Evolutionary conservation across 1,140 invertebrate genomes (phyloP), one percentile per base, ranked within the genome.

Genomic region (Nephotettix cincticeps): DNA sequence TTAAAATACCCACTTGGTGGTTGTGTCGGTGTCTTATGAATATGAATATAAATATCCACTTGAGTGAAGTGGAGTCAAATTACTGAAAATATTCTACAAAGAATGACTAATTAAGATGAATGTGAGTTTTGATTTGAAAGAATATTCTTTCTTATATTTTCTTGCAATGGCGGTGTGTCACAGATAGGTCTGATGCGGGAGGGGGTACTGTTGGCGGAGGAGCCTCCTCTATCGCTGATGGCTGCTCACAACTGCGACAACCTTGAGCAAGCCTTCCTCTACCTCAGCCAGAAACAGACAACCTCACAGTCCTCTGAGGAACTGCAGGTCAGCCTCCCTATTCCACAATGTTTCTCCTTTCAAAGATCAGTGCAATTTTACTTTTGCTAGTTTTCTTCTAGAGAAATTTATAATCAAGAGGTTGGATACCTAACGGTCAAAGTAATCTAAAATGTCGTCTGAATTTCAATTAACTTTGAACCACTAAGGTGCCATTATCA

Each of bases 201-300:
- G 71, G 88, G 88, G 6, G 77, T 82, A 29, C 77, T 89, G 17
- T 76, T 89, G 45, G 87, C 87, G 0, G 86, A 89, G 78, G 81
- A 85, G 66, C 80, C 84, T 32, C 88, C 88, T 0, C 77, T 82
- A 1, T 78, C 75, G 28, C 76, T 88, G 1, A 80, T 89, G 61
- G 66, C 77, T 0, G 69, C 78, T n/a, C 83, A 84, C 71, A 77
- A 80, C 23, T 80, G 81, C 43, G 73, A 82, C 74, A 83, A 81
- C 36, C 76, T 89, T n/a, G 88, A 89, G 78, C 84, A 85, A 73
- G 86, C 87, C 1, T 89, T 89, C 76, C 80, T 89, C 6, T 83
- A 85, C 72, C 78, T 89, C 1, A 76, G 78, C 72, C 68, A 72
- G 40, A 75, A 75, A 66, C 76, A 78, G 71, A 6, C 56, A 2